A percentile compares a stretch with the other conserved stretches of the same genome.
phyloP scores from a whole-genome alignment of 2,888 invertebrate species.

The Drosophila atripex region DNA sequence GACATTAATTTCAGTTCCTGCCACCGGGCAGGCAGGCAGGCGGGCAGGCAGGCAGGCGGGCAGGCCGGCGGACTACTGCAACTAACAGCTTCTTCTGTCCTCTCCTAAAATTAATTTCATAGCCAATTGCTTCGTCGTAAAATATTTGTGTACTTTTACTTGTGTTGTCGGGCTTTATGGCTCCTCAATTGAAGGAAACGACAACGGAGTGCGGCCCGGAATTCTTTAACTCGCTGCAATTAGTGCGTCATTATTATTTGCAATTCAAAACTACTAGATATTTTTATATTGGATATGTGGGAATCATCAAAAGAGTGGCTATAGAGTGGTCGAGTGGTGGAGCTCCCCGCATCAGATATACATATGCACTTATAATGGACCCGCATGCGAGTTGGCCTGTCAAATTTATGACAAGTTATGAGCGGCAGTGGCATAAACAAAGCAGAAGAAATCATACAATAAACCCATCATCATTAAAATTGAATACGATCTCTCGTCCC shows the following conservation, averaged over 20 bases:
- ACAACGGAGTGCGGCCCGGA: conserved; percentile 32
- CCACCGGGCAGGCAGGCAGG: conserved; percentile 3
- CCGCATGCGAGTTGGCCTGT: conserved; percentile 66
- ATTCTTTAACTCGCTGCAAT: conserved; percentile 62
- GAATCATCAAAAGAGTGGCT: conserved; percentile 43
- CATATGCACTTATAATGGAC: conserved; percentile 58
- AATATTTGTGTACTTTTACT: conserved; percentile 35
- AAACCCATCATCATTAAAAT: conserved; percentile 46
- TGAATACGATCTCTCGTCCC: conserved; percentile 33
- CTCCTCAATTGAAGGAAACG: conserved; percentile 58
- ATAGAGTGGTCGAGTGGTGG: background rate
- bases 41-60: background rate
- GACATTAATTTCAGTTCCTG: conserved; percentile 75
- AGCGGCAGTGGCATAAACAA: conserved; percentile 69
- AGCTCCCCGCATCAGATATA: conserved; percentile 20
- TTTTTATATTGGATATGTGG: conserved; percentile 47
- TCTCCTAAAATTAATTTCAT: conserved; percentile 72
- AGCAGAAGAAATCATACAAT: conserved; percentile 48
- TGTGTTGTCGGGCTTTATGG: conserved; percentile 56
- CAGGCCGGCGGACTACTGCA: conserved; percentile 20
- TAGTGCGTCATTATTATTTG: conserved; percentile 78
- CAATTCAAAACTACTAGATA: conserved; percentile 62
- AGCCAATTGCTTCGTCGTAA: conserved; percentile 73
- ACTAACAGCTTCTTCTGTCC: conserved; percentile 50
- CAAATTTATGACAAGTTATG: conserved; percentile 80